Conservation (phyloP, 2,113 vertebrate species). For the Actenoides hombroni region DNA sequence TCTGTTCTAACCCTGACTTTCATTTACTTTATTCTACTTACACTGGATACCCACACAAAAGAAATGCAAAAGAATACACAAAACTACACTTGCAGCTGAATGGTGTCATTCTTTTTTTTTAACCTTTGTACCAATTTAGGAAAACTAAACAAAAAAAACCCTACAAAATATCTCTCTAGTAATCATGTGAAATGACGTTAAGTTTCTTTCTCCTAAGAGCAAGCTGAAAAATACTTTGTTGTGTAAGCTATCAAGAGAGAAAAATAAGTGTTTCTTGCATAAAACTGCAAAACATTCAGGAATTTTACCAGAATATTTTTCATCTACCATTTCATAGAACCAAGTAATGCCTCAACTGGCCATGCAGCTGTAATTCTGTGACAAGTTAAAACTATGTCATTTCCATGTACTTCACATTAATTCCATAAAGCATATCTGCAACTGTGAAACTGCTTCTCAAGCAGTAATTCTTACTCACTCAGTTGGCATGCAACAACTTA, state of each 20-base stretch:
- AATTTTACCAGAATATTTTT: not conserved
- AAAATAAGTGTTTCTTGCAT: not conserved
- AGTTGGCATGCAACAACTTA: conserved; percentile 27
- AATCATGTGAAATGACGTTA: not conserved
- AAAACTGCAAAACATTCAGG: not conserved
- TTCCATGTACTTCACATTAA: not conserved
- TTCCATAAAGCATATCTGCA: not conserved
- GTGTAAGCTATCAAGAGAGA: not conserved
- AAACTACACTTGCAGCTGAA: not conserved
- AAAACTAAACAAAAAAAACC: not conserved
- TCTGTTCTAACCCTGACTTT: not conserved
- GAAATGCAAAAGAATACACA: not conserved
- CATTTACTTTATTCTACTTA: not conserved
- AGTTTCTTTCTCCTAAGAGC: not conserved
- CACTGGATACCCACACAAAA: not conserved
- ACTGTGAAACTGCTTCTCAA: not conserved
- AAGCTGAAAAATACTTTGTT: not conserved
- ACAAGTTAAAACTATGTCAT: not conserved
- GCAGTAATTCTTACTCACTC: conserved; percentile 24
- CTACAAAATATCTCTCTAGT: not conserved
- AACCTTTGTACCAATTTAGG: not conserved
- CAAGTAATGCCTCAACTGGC: not conserved
- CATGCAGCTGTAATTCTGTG: not conserved
- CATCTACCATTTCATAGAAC: not conserved
- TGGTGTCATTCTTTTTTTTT: not conserved